Percentiles rank a stretch among this genome's conserved stretches.
Evolutionary conservation across 2,888 invertebrate genomes (phyloP).

Genomic region (Teinopalpus imperialis): DNA sequence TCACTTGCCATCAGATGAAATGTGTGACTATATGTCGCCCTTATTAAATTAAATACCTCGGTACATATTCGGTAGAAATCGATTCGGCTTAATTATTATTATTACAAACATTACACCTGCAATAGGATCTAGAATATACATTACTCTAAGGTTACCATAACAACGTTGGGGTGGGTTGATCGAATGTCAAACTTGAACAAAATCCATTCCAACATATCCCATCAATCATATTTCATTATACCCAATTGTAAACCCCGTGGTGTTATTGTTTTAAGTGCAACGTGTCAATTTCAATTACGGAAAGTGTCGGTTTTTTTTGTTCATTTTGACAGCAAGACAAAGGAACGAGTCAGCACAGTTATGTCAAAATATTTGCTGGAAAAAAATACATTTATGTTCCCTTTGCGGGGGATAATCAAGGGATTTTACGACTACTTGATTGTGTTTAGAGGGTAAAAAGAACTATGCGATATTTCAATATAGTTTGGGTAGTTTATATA

Average conservation of each 20-base stretch:
- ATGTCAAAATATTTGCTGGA: constrained; percentile 35
- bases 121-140: background rate
- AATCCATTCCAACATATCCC: constrained; percentile 35
- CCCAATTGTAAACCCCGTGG: constrained; percentile 61
- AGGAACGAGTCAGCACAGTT: constrained; percentile 40
- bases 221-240: constrained; percentile 70
- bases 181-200: constrained; percentile 34
- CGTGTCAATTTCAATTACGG: constrained; percentile 76
- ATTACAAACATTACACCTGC: no score
- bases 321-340: constrained; percentile 53
- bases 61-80: no score
- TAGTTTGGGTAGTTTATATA: no score
- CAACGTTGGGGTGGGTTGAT: constrained; percentile 4
- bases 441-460: no score
- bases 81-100: no score
- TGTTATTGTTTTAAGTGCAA: constrained; percentile 76
- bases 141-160: no score
- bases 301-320: constrained; percentile 60
- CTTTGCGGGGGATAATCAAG: no score
- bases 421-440: no score
- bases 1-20: no score
- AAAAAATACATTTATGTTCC: constrained; percentile 42
- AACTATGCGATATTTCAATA: no score
- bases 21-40: no score
- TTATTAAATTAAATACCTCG: no score